Evolutionary conservation across 2,113 vertebrate species (phyloP), one percentile per base, ranked within the genome.

Genomic region (Rhombomys opimus): DNA sequence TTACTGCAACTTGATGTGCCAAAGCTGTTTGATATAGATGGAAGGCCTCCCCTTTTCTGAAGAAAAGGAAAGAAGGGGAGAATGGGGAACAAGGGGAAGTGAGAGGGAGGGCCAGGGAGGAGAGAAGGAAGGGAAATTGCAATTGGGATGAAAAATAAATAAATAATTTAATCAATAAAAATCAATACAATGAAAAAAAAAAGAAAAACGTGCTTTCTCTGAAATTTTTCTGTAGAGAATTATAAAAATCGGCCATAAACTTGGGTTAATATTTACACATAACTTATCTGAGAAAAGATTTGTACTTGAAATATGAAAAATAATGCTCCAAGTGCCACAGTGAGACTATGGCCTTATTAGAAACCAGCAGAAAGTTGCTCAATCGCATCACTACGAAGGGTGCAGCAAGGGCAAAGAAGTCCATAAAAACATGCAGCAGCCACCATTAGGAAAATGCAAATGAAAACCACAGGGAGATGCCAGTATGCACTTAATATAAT

Each of bases 391-490:
- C 46, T 50, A 50, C 17, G 52, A 10, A 59, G 52, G 10, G 46
- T 27, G 46, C 61, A 35, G 9, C 50, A 3, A 68, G 20, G n/a
- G 3, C 13, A 73, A 82, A 87, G 59, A 87, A 73, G 2, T 27
- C 70, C 15, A 90, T 57, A 14, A 76, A 88, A 95, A 94, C 46
- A 52, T 32, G 0, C 7, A 63, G 75, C 3, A 27, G 94, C 50
- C 59, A 76, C 30, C 59, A 61, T 86, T 80, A 86, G 65, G 78
- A 20, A 85, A 95, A 78, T 95, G 23, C 70, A 92, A 70, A 84
- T 84, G 72, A 75, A 95, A 95, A 41, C 11, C 67, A 84, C 68
- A 77, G 10, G 90, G 46, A 67, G 22, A 78, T 78, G 81, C 46
- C 80, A 41, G 25, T 6, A 10, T 38, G 82, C 76, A 67, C 41